Percentiles rank a stretch among this genome's conserved stretches.
Evolutionary conservation across 2,888 invertebrate genomes (phyloP).

Genomic region (Phrixothrix hirtus): DNA sequence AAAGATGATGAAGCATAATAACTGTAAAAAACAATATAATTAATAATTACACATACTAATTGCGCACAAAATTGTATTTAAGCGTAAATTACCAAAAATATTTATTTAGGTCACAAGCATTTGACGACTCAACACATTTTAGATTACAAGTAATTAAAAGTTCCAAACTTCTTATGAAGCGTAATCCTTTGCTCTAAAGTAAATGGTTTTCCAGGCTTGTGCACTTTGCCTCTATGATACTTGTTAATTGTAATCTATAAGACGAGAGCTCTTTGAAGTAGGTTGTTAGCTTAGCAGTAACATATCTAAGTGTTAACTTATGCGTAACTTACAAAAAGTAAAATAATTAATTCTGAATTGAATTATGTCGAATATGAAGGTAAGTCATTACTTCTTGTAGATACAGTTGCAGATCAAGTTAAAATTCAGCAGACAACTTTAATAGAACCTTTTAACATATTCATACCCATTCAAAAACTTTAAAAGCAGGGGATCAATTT

Average conservation of each 20-base stretch:
- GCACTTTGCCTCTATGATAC: conserved; percentile 28
- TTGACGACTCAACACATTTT: conserved; percentile 23
- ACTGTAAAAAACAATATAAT: conserved; percentile 55
- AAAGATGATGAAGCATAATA: conserved; percentile 65
- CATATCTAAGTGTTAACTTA: conserved; percentile 13
- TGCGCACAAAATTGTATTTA: background rate
- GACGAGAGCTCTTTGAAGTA: conserved; percentile 19
- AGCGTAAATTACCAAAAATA: conserved; percentile 6
- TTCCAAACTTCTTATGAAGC: conserved; percentile 40
- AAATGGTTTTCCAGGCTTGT: conserved; percentile 36
- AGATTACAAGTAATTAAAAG: conserved; percentile 40
- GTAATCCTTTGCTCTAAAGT: conserved; percentile 38
- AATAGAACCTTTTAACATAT: conserved; percentile 41
- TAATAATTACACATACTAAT: background rate
- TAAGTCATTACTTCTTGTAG: background rate
- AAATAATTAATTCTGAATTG: no score
- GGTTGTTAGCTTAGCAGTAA: conserved; percentile 9
- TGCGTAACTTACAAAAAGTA: no score
- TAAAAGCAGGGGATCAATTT: conserved; percentile 41
- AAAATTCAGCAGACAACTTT: conserved; percentile 31
- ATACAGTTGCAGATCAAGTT: conserved; percentile 11
- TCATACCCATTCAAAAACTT: conserved; percentile 40
- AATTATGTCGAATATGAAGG: background rate
- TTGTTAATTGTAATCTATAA: conserved; percentile 28
- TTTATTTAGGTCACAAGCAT: conserved; percentile 17